phyloP scores from a whole-genome alignment of 2,888 invertebrate species.

The Athalia rosae region DNA sequence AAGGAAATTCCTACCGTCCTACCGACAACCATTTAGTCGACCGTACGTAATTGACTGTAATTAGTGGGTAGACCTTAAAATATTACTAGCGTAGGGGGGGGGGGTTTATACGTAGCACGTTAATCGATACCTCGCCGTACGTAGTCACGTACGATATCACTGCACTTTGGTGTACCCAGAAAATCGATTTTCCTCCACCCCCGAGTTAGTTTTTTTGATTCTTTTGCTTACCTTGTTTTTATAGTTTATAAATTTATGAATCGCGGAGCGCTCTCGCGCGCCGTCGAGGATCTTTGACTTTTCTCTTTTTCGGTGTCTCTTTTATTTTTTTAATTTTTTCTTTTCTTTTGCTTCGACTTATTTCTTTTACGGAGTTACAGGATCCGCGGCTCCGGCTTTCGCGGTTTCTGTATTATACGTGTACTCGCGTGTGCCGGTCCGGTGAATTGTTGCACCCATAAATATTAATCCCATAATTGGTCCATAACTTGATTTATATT shows the following conservation, averaged over 20 bases:
- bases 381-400: not conserved
- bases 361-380: too few species aligned
- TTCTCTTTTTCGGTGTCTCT: too few species aligned
- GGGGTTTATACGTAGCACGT: not conserved
- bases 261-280: too few species aligned
- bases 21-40: conserved; percentile 8
- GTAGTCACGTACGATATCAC: too few species aligned
- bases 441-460: conserved; percentile 53
- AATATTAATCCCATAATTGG: conserved; percentile 70
- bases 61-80: conserved; percentile 22
- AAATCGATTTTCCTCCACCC: too few species aligned
- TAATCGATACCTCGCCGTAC: not conserved
- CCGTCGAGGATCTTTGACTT: too few species aligned
- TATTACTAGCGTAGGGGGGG: not conserved
- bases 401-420: not conserved
- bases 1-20: not conserved
- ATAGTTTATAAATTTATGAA: too few species aligned
- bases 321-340: not conserved
- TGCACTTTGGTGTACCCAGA: too few species aligned
- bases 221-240: too few species aligned
- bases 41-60: conserved; percentile 11
- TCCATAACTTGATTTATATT: conserved; percentile 66
- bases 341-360: not conserved
- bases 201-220: too few species aligned
- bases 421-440: not conserved